Evolutionary conservation across 2,113 vertebrate genomes (phyloP).

Genomic region (Anolis carolinensis): DNA sequence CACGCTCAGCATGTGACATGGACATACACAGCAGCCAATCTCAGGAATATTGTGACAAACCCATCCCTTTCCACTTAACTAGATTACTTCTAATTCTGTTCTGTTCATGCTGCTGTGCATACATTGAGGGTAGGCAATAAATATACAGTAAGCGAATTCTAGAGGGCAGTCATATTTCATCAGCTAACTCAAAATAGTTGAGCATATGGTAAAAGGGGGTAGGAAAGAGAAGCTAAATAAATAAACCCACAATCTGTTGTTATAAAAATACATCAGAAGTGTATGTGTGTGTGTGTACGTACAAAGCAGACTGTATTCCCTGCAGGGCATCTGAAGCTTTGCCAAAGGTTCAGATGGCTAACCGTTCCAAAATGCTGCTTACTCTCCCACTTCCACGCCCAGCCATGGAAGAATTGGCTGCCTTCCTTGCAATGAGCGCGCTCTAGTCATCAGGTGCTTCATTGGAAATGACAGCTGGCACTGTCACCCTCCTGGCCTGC

Average conservation of each 20-base stretch:
- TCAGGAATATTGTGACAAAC: not conserved
- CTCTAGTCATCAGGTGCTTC: slow-evolving; percentile 7
- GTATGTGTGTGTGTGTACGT: slow-evolving; percentile 28
- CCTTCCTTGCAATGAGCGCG: slow-evolving; percentile 24
- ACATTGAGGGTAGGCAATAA: slow-evolving; percentile 33
- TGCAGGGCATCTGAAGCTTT: slow-evolving; percentile 56
- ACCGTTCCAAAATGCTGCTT: slow-evolving; percentile 56
- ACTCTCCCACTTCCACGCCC: slow-evolving; percentile 51
- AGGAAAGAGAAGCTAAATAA: slow-evolving; percentile 62
- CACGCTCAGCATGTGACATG: not conserved
- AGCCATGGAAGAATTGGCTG: slow-evolving; percentile 16
- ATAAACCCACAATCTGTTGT: slow-evolving; percentile 70
- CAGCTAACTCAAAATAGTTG: slow-evolving; percentile 59
- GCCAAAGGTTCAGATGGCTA: slow-evolving; percentile 52
- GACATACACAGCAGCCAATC: not conserved
- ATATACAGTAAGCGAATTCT: slow-evolving; percentile 45
- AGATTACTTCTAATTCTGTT: not conserved
- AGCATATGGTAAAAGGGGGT: slow-evolving; percentile 60
- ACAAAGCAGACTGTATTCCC: slow-evolving; percentile 68
- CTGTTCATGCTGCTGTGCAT: not conserved
- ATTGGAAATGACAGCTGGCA: slow-evolving; percentile 21
- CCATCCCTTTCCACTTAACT: not conserved
- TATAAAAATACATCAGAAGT: slow-evolving; percentile 44
- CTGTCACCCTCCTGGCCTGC: not conserved
- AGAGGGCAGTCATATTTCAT: slow-evolving; percentile 50